Percentiles rank a stretch among this genome's conserved stretches.
Evolutionary conservation across 2,113 vertebrate genomes (phyloP).

Genomic region (Rutilus rutilus): DNA sequence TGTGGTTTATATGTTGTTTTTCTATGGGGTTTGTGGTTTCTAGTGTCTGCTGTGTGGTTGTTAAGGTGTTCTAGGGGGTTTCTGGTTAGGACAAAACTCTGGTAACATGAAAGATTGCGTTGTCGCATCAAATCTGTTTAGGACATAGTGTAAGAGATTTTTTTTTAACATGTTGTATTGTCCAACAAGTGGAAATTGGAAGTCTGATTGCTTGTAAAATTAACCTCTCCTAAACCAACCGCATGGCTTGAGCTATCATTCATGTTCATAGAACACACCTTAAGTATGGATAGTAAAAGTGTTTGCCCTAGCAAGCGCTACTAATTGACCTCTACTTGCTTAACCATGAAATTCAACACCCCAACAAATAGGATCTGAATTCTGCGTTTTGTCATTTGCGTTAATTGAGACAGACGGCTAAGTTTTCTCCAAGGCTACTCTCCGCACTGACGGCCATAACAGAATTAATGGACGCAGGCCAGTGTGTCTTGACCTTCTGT

Average conservation of each 20-base stretch:
- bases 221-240: background rate
- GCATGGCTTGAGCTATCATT: background rate
- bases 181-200: background rate
- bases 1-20: background rate
- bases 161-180: no score
- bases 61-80: background rate
- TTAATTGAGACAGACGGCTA: slow-evolving; percentile 16
- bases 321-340: slow-evolving; percentile 16
- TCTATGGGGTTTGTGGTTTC: background rate
- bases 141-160: no score
- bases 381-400: slow-evolving; percentile 31
- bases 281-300: background rate
- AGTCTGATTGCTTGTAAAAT: background rate
- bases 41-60: no score
- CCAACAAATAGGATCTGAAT: slow-evolving; percentile 40
- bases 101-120: no score
- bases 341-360: slow-evolving; percentile 29
- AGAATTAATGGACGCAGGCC: slow-evolving; percentile 39
- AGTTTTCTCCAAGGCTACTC: background rate
- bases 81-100: no score
- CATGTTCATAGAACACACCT: background rate
- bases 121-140: no score
- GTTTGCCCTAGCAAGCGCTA: background rate
- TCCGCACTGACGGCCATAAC: background rate
- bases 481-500: slow-evolving; percentile 48